Conservation (phyloP, 2,888 invertebrate genomes). For the Agrotis exclamationis region DNA sequence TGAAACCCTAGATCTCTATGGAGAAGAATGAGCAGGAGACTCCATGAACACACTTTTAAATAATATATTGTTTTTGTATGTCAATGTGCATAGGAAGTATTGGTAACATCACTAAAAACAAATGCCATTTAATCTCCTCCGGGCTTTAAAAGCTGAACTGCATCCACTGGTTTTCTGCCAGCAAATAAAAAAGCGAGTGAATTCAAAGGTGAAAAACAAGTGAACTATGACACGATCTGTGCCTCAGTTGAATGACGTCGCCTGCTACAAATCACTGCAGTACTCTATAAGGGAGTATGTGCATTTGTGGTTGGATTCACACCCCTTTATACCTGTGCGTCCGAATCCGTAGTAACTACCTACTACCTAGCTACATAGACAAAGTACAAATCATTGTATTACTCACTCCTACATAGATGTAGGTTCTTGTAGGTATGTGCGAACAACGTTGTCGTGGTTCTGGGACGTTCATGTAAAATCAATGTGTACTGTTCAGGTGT, state of each 20-base stretch:
- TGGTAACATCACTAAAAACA: slow-evolving; percentile 13
- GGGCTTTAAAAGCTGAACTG: slow-evolving; percentile 21
- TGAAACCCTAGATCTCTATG: no score
- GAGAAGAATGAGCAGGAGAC: no score
- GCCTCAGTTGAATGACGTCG: slow-evolving; percentile 40
- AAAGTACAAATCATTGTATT: slow-evolving; percentile 63
- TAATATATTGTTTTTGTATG: no score
- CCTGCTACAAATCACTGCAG: slow-evolving; percentile 36
- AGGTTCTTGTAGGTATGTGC: slow-evolving; percentile 49
- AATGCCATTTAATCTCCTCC: background rate
- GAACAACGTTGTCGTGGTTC: slow-evolving; percentile 59
- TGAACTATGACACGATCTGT: slow-evolving; percentile 52
- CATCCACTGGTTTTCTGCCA: slow-evolving; percentile 20
- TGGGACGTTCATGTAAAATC: slow-evolving; percentile 72
- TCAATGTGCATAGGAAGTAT: no score
- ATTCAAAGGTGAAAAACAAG: slow-evolving; percentile 55
- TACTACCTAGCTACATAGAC: slow-evolving; percentile 11
- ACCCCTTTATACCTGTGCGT: slow-evolving; percentile 26
- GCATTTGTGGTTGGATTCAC: slow-evolving; percentile 46
- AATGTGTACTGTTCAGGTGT: slow-evolving; percentile 75
- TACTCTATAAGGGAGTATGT: slow-evolving; percentile 36
- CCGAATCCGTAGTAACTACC: slow-evolving; percentile 19
- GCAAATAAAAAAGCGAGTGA: slow-evolving; percentile 45
- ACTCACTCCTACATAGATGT: slow-evolving; percentile 28
- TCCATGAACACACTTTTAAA: no score